A percentile compares a stretch with the other conserved stretches of the same genome.
Conservation (phyloP, 2,113 vertebrate species). For the Porphyrio hochstetteri region DNA sequence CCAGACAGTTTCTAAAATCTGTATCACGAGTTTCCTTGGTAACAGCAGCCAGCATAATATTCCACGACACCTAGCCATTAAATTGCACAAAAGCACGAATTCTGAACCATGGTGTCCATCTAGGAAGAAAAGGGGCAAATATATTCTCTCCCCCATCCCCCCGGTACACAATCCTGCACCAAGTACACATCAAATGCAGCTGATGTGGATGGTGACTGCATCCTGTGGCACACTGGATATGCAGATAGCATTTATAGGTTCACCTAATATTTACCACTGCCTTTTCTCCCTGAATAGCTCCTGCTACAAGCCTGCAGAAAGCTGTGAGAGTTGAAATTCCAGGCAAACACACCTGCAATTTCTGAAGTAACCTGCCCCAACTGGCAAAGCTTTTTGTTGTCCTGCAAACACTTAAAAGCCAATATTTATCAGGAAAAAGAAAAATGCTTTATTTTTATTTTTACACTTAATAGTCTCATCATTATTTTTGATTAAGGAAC, state of each 20-base stretch:
- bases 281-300: not conserved
- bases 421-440: not conserved
- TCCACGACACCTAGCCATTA: not conserved
- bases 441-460: not conserved
- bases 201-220: not conserved
- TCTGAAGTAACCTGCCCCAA: not conserved
- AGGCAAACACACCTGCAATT: not conserved
- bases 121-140: not conserved
- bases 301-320: not conserved
- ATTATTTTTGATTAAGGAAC: not conserved
- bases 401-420: not conserved
- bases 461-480: not conserved
- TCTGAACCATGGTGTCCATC: not conserved
- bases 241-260: fast-evolving
- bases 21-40: constrained; percentile 40
- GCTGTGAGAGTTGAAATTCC: not conserved
- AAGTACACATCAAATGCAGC: not conserved
- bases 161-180: fast-evolving
- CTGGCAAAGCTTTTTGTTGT: not conserved
- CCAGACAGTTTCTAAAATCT: constrained; percentile 11
- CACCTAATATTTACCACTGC: not conserved
- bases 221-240: fast-evolving
- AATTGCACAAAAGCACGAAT: not conserved
- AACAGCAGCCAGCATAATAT: constrained; percentile 5
- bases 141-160: fast-evolving